phyloP scores from a whole-genome alignment of 2,888 invertebrate species.

The Aricia artaxerxes region DNA sequence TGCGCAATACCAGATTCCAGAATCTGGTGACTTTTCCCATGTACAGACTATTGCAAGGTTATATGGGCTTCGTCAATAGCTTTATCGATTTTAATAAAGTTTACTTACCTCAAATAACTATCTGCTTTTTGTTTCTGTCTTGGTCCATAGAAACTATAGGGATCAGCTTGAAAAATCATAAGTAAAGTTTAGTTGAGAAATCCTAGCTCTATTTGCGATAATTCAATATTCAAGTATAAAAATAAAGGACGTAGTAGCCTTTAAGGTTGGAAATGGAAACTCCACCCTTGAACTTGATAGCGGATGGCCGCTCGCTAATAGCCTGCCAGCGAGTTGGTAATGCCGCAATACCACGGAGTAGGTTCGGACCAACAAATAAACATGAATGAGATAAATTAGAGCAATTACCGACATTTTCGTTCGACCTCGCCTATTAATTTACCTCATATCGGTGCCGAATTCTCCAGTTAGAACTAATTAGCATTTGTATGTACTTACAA shows the following conservation, averaged over 20 bases:
- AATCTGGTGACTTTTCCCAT: background rate
- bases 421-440: slow-evolving; percentile 71
- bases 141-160: too few relatives aligned
- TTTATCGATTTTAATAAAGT: too few relatives aligned
- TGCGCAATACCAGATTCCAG: background rate
- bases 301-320: background rate
- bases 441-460: slow-evolving; percentile 56
- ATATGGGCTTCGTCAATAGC: too few relatives aligned
- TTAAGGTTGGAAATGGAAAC: background rate
- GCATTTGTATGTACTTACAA: slow-evolving; percentile 36
- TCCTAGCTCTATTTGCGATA: too few relatives aligned
- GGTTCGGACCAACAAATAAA: background rate
- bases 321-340: background rate
- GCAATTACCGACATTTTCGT: slow-evolving; percentile 51
- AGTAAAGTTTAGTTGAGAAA: too few relatives aligned
- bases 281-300: background rate
- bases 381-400: slow-evolving; percentile 53
- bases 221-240: too few relatives aligned
- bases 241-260: too few relatives aligned
- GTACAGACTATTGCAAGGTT: too few relatives aligned
- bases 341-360: background rate
- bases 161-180: too few relatives aligned
- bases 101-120: too few relatives aligned
- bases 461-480: slow-evolving; percentile 60
- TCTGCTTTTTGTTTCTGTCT: too few relatives aligned